Percentiles rank a stretch among this genome's conserved stretches.
Conservation (phyloP, 2,888 invertebrate species). For the Pseudolycoriella hygida region DNA sequence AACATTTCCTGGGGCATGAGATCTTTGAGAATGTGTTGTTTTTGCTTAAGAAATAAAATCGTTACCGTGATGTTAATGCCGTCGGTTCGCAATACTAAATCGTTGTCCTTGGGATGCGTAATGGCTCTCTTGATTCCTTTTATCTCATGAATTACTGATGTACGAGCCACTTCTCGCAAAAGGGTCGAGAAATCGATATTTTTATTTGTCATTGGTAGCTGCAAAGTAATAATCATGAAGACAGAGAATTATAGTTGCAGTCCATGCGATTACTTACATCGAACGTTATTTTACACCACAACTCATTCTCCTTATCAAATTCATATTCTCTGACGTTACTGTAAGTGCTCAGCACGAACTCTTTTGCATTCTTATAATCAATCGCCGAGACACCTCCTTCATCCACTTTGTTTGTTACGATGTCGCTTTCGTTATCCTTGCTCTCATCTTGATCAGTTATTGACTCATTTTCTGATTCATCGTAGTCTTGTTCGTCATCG, state of each 20-base stretch:
- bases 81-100: slow-evolving; percentile 71
- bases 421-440: slow-evolving; percentile 23
- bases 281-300: slow-evolving; percentile 75
- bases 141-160: slow-evolving; percentile 62
- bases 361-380: slow-evolving; percentile 12
- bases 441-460: slow-evolving; percentile 14
- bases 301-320: slow-evolving; percentile 55
- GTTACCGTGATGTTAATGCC: slow-evolving; percentile 73
- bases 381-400: slow-evolving; percentile 19
- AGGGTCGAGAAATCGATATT: slow-evolving; percentile 62
- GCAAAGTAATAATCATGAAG: slow-evolving; percentile 10
- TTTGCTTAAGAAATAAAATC: background rate
- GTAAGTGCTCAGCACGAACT: slow-evolving; percentile 15
- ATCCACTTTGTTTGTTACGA: slow-evolving; percentile 10
- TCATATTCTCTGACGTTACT: slow-evolving; percentile 34
- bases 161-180: slow-evolving; percentile 47
- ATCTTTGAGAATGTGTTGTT: background rate
- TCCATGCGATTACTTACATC: slow-evolving; percentile 34
- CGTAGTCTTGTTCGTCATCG: slow-evolving; percentile 45
- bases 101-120: slow-evolving; percentile 46
- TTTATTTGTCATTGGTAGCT: slow-evolving; percentile 40
- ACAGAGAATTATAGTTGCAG: slow-evolving; percentile 1
- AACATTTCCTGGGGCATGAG: slow-evolving; percentile 64
- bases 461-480: slow-evolving; percentile 30
- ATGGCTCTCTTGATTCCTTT: slow-evolving; percentile 71